Evolutionary conservation across 2,888 invertebrate species (phyloP), one percentile per base, ranked within the genome.

Genomic region (Sphaerophoria taeniata): DNA sequence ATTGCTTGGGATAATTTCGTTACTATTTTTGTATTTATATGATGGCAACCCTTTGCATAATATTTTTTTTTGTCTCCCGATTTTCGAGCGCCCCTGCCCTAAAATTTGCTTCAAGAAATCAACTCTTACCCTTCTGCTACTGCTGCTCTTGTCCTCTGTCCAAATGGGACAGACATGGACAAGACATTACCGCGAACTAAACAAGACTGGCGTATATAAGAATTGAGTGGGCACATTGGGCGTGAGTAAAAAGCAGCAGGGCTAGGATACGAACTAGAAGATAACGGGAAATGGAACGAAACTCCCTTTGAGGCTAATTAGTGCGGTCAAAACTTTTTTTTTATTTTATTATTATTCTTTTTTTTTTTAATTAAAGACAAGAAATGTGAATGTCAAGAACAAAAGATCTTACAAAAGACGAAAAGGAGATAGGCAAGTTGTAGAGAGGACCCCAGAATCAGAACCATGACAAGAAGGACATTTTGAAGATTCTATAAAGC

Each of bases 261-360:
- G 61, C 45, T 31, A 61, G 75, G 61, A 69, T 56, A 58, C 70
- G 6, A 49, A 31, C 43, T 11, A 58, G 67, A 12, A 39, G 56
- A 33, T 33, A 63, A 51, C 31, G 33, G 45, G 16, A 77, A 71
- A 65, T 49, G 84, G 79, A 79, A 87, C 65, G 69, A 80, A 86
- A 79, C 75, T 72, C 87, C 89, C 90, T 90, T 89, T 89, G 89
- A 90, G 91, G 90, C 91, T 91, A 91, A 91, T 91, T 91, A 91
- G 90, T 90, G 90, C 90, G 91, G 91, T 91, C 91, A 90, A 89
- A 89, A 88, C 90, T 90, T 90, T 90, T 65, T 74, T 72, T 71
- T 39, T 39, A 9, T 90, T 90, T 90, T 65, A 71, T 72, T 58
- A n/a, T n/a, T 61, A 67, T 45, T 61, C 51, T 78, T 69, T 61